phyloP scores from a whole-genome alignment of 2,113 vertebrate genomes.

The Scopus umbretta region DNA sequence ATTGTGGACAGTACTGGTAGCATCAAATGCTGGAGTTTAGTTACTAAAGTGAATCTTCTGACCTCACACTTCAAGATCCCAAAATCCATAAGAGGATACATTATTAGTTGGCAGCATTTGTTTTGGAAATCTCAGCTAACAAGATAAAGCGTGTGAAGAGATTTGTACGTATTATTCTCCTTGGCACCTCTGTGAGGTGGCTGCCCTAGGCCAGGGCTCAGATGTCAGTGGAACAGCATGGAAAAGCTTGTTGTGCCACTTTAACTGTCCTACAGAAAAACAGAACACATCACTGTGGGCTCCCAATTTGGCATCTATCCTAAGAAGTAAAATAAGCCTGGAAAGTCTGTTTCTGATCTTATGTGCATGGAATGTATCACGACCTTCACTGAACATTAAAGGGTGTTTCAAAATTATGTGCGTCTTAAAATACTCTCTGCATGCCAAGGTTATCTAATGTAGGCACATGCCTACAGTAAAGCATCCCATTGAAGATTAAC shows the following conservation, averaged over 20 bases:
- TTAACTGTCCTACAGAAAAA: neutral
- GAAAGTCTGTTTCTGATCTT: constrained; percentile 18
- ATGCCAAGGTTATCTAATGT: constrained; percentile 9
- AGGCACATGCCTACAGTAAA: constrained; percentile 1
- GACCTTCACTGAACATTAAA: constrained; percentile 14
- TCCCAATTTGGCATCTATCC: neutral
- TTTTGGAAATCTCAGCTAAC: neutral
- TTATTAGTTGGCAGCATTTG: neutral
- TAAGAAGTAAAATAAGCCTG: neutral
- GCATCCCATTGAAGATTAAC: neutral
- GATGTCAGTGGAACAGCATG: neutral
- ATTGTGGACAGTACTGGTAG: neutral
- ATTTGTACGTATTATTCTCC: neutral
- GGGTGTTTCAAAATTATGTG: constrained; percentile 1
- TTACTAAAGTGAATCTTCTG: neutral
- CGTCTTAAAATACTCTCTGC: constrained; percentile 35
- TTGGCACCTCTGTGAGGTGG: neutral
- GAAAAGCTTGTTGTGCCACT: neutral
- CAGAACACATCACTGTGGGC: neutral
- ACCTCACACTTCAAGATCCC: neutral
- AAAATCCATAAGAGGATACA: neutral
- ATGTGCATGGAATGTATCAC: constrained; percentile 17
- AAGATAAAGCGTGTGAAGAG: neutral
- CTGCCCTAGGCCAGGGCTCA: neutral
- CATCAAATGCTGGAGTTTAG: neutral